Evolutionary conservation across 2,888 invertebrate genomes (phyloP), one percentile per base, ranked within the genome.

Genomic region (Lasioglossum villosulum): DNA sequence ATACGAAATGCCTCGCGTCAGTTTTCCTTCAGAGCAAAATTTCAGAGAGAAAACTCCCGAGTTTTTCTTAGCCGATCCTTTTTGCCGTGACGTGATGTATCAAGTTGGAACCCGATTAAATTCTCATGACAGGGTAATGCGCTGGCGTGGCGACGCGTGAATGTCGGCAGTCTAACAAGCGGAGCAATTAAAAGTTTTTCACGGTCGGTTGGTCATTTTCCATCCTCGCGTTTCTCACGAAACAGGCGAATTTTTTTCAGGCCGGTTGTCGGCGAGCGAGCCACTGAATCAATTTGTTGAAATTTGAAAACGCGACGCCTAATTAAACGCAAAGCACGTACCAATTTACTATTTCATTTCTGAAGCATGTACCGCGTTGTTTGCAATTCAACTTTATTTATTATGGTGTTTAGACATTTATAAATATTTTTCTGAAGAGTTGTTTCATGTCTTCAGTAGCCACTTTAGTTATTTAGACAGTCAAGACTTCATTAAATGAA

Each of bases 111-210:
- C 59, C 59, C 59, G 59, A 59, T 59, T 59, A 27, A 27, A 59
- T 59, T 59, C 30, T 30, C 27, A 59, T 59, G 59, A 30, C 59
- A 59, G 14, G 27, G 27, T 59, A 59, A n/a, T 30, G 59, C 59
- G 59, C 23, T 5, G 27, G 27, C 27, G 59, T 30, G 27, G 27
- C 59, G 59, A 30, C 59, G 27, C n/a, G 59, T 5, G 59, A 59
- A 59, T 14, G 27, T 59, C 59, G 59, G 14, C 16, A n/a, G 59
- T 16, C 14, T 27, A 59, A 59, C 59, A 27, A 27, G 59, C 59
- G 4, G 59, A 59, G 27, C 59, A 59, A 59, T 59, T 59, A 59
- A 59, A 59, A 59, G 59, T 59, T 59, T 59, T 30, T 59, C 59
- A 14, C 59, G 14, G 2, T 1, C 27, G 59, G n/a, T 27, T 30